These are phyloP conservation scores for Chlorocebus sabaeus DNA, from an alignment of 2,113 vertebrate species.

Conservation along the genomic window DNA sequence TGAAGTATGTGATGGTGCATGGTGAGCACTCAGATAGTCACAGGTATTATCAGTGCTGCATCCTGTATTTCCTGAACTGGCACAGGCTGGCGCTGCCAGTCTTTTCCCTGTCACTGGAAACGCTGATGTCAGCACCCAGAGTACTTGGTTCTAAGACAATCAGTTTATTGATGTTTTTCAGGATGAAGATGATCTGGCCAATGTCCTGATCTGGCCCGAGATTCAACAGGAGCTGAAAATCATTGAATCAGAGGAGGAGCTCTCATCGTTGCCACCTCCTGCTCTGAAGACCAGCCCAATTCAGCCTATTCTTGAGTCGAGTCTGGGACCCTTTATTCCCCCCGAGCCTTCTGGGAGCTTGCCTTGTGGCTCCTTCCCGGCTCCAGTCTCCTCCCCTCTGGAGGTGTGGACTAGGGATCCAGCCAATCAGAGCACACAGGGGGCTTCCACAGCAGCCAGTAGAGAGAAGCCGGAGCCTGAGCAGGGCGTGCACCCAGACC, in stretches of 20 bases:
- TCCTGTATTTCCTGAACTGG: neutral
- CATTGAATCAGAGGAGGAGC: slow-evolving; percentile 89
- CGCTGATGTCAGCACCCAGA: neutral
- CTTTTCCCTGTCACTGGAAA: neutral
- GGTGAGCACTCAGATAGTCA: neutral
- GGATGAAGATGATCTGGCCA: slow-evolving; percentile 77
- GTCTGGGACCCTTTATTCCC: neutral
- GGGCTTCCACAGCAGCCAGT: neutral
- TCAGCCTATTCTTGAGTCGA: neutral
- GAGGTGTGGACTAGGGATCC: slow-evolving; percentile 54
- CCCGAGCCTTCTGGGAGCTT: slow-evolving; percentile 11
- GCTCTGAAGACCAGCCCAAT: neutral
- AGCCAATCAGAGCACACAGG: slow-evolving; percentile 52
- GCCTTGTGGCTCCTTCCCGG: neutral
- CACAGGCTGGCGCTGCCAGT: neutral
- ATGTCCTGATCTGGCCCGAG: slow-evolving; percentile 83
- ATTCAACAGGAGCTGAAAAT: slow-evolving; percentile 91
- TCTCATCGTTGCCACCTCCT: slow-evolving; percentile 66
- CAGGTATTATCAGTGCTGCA: neutral
- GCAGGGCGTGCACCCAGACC: neutral
- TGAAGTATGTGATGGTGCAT: neutral
- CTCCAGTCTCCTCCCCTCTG: neutral
- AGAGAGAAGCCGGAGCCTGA: slow-evolving; percentile 47
- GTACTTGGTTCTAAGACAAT: neutral
- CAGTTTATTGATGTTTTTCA: slow-evolving; percentile 78